Base-by-base conservation (phyloP, 2,113 vertebrate species). In the Eudorcas thomsonii region DNA sequence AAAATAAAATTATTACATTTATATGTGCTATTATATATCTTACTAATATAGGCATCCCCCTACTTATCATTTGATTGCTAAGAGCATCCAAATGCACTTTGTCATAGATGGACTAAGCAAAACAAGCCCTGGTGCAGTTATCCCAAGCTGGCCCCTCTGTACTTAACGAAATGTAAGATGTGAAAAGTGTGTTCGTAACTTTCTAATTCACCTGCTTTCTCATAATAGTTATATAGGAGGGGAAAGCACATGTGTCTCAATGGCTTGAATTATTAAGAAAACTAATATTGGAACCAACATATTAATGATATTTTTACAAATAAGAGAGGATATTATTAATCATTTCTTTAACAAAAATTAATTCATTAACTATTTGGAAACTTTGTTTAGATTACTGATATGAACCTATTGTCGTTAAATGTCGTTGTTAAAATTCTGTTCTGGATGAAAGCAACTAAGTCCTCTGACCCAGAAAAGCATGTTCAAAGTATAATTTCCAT, bases 361-460 rank as follows among this genome's bases (percentile, higher is more conserved):
- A 86, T 25, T 94, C 78, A 11, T 74, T 88, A 89, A 74, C 50
- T 90, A 57, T 52, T 55, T 94, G 60, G 23, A 91, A 86, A 86
- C 15, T 60, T 84, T 52, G 10, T 94, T 82, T 90, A 45, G 36
- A 62, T 92, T 91, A 97, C 74, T 12, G 84, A 85, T 62, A 80
- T 36, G n/a, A 97, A 92, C 8, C 19, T 83, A 43, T 2, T 92
- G 30, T 88, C 21, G 21, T 30, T 94, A 92, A 88, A 39, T 90
- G 25, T 88, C 21, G n/a, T 30, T 21, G 21, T 78, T 94, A 92
- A 88, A 45, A 97, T 54, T 87, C 12, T 36, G 26, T 78, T 92
- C 60, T 96, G 28, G 45, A 87, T 83, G 45, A 94, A 98, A 96
- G 91, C 52, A 92, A 57, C 54, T 55, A 74, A 78, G 54, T 93